Base-by-base conservation (phyloP, 2,797 vertebrate genomes). In the Periophthalmus magnuspinnatus region DNA sequence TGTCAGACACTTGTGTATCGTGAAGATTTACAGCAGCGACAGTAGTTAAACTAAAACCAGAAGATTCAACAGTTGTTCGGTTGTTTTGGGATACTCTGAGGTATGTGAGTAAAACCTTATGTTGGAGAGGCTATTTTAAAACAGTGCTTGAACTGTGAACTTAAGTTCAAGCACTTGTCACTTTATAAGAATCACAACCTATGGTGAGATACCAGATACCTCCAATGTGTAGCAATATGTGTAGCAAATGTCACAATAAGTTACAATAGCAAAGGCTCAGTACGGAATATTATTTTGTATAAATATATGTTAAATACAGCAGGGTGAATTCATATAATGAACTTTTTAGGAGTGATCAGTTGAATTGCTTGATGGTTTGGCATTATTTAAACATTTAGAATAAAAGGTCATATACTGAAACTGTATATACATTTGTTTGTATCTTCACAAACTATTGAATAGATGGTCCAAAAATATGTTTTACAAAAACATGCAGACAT, bases 21-120 rank as follows among this genome's bases (percentile, higher is more conserved):
- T 66, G n/a, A 50, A 65, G 59, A 57, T 76, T 80, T 68, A 74
- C 69, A 75, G n/a, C 48, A 56, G 56, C 17, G 54, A 52, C 22
- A 70, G 45, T 19, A 34, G 58, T 36, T 57, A 32, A 56, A 52
- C 28, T 74, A 54, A 72, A 76, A 72, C 38, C 70, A 72, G 63
- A 70, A 66, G 24, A 41, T 67, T 28, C 41, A 65, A 67, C 48
- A 64, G 56, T 59, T 76, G 65, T 10, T 70, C 7, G 17, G 36
- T 36, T 76, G 63, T 52, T 24, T 58, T 28, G 61, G 19, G 32
- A 22, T 17, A 34, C 16, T 67, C 32, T 6, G 67, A 58, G 56
- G 57, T 55, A 22, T 62, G 22, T 9, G 1, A 70, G 55, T 54
- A 69, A 68, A 36, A 65, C 2, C 5, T 17, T 28, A 70, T 6